Evolutionary conservation across 53 echinoderm and acorn worm genomes (phyloP).

Genomic region (Paracentrotus lividus): DNA sequence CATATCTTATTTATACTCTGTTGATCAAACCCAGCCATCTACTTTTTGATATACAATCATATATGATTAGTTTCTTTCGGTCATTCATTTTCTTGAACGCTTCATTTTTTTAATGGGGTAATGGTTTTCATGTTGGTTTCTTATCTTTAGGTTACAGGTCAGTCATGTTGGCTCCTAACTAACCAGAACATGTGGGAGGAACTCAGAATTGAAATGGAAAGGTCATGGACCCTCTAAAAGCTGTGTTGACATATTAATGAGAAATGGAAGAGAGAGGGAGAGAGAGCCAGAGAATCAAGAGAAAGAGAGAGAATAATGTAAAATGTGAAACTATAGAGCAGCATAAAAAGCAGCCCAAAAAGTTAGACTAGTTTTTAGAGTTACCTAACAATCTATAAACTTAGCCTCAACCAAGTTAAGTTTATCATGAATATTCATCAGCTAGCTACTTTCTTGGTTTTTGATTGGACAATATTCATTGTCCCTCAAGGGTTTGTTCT

Average conservation of each 20-base stretch:
- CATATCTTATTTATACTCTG: no score
- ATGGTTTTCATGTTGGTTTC: background rate
- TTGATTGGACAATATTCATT: background rate
- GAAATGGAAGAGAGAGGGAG: background rate
- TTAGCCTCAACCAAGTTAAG: background rate
- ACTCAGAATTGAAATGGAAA: background rate
- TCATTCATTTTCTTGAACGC: no score
- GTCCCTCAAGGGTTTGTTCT: conserved; percentile 18
- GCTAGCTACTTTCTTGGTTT: background rate
- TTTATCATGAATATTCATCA: background rate
- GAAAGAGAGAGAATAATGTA: background rate
- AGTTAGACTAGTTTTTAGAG: background rate
- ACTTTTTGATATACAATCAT: no score
- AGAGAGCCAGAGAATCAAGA: background rate
- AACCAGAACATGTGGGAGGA: conserved; percentile 2
- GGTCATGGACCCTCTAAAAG: background rate
- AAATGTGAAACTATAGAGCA: background rate
- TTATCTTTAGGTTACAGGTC: background rate
- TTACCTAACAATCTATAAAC: background rate
- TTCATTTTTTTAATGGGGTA: background rate
- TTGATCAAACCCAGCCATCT: no score
- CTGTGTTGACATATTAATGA: background rate
- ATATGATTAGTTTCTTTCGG: no score
- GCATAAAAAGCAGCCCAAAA: background rate
- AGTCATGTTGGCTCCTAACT: background rate